Percentiles rank a stretch among this genome's conserved stretches.
phyloP scores from a whole-genome alignment of 1,140 invertebrate species.

The Megathymus violae region DNA sequence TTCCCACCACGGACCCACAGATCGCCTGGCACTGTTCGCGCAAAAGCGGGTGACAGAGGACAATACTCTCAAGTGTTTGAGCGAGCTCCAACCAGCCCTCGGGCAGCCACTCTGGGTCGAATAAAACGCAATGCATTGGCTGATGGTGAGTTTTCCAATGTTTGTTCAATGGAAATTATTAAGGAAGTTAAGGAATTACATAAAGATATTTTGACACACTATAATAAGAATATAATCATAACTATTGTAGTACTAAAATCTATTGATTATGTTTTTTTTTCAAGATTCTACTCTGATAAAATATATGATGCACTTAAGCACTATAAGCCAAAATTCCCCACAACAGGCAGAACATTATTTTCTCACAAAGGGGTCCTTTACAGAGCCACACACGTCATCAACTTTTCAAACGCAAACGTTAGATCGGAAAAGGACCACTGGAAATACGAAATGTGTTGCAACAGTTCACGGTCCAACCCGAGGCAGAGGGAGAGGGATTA shows the following conservation, averaged over 20 bases:
- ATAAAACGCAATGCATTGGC: slow-evolving; percentile 65
- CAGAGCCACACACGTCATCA: slow-evolving; percentile 73
- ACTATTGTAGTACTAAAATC: too few species aligned
- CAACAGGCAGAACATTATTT: too few species aligned
- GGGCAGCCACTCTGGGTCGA: slow-evolving; percentile 71
- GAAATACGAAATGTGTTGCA: slow-evolving; percentile 62
- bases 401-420: slow-evolving; percentile 73
- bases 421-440: slow-evolving; percentile 62
- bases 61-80: slow-evolving; percentile 81
- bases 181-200: too few species aligned
- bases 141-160: slow-evolving; percentile 60
- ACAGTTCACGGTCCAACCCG: slow-evolving; percentile 65
- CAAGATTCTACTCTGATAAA: too few species aligned
- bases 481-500: slow-evolving; percentile 52
- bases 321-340: too few species aligned
- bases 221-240: too few species aligned
- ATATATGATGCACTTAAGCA: too few species aligned
- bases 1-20: slow-evolving; percentile 67
- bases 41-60: slow-evolving; percentile 67
- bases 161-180: too few species aligned
- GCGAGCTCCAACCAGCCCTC: slow-evolving; percentile 67
- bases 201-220: too few species aligned
- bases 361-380: slow-evolving; percentile 12
- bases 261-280: too few species aligned
- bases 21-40: slow-evolving; percentile 65